Conservation (phyloP, 2,113 vertebrate genomes). For the Panthera uncia region DNA sequence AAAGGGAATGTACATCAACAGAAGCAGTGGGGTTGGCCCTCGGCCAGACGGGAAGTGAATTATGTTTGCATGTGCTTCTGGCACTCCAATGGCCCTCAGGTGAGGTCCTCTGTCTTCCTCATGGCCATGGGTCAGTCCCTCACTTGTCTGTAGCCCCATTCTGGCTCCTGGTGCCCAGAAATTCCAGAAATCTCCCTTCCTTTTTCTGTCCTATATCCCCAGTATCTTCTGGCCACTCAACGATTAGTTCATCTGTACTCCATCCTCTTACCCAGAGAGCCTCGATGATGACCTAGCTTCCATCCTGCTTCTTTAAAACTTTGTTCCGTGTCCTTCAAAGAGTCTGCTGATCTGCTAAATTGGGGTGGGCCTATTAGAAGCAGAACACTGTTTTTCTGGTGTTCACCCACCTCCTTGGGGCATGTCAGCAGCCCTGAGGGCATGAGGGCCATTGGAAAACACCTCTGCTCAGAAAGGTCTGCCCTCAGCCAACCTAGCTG, state of each 20-base stretch:
- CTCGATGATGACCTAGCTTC: not conserved
- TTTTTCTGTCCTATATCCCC: not conserved
- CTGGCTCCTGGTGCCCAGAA: not conserved
- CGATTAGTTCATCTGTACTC: not conserved
- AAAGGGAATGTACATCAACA: not conserved
- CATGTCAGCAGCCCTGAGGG: not conserved
- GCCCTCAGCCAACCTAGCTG: not conserved
- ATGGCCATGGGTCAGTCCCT: not conserved
- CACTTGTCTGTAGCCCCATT: not conserved
- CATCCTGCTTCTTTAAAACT: not conserved
- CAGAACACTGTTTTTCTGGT: not conserved
- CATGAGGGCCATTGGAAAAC: not conserved
- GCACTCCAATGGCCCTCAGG: accelerated
- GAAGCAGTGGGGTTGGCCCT: not conserved
- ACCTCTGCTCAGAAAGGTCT: not conserved
- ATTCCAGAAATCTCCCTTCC: not conserved
- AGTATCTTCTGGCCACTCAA: not conserved
- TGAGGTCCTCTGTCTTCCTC: not conserved
- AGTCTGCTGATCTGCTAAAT: not conserved
- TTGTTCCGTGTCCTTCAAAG: not conserved
- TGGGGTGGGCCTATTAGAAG: not conserved
- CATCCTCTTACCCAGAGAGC: not conserved
- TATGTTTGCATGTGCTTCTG: not conserved
- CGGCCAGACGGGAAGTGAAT: not conserved
- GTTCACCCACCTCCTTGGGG: not conserved